Percentiles rank a stretch among this genome's conserved stretches.
Evolutionary conservation across 2,888 invertebrate species (phyloP).

Genomic region (Diadegma fenestrale): DNA sequence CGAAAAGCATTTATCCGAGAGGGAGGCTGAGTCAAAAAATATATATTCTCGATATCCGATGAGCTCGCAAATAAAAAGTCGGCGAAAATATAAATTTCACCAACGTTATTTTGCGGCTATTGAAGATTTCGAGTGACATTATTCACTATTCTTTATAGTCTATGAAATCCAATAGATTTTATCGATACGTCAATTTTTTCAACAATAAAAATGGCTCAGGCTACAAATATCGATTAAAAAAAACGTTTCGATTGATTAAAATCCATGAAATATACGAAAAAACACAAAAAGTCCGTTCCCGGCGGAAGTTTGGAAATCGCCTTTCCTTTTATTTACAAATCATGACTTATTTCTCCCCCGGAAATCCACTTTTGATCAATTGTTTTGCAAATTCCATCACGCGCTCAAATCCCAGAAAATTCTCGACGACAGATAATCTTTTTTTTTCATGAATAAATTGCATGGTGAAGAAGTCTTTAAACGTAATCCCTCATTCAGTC

Average conservation of each 20-base stretch:
- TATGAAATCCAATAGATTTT: background rate
- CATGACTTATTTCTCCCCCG: background rate
- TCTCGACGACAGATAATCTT: background rate
- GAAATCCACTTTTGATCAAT: background rate
- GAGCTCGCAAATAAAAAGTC: slow-evolving; percentile 20
- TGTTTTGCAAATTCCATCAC: background rate
- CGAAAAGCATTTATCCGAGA: slow-evolving; percentile 19
- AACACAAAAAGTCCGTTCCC: background rate
- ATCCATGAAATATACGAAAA: background rate
- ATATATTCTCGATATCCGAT: slow-evolving; percentile 22
- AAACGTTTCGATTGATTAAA: background rate
- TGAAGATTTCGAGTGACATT: slow-evolving; percentile 9
- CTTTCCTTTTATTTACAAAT: background rate
- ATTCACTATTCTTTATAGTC: slow-evolving; percentile 10
- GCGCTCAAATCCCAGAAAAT: slow-evolving; percentile 17
- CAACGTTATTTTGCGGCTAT: slow-evolving; percentile 46
- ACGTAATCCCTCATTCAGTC: slow-evolving; percentile 19
- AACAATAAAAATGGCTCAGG: background rate
- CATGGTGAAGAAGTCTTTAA: background rate
- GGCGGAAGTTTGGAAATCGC: background rate
- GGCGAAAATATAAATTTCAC: slow-evolving; percentile 55
- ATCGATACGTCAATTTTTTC: background rate
- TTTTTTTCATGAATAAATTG: background rate
- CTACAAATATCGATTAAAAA: too few species aligned
- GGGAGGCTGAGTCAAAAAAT: slow-evolving; percentile 19